Evolutionary conservation across 2,113 vertebrate genomes (phyloP).

Genomic region (Solea solea): DNA sequence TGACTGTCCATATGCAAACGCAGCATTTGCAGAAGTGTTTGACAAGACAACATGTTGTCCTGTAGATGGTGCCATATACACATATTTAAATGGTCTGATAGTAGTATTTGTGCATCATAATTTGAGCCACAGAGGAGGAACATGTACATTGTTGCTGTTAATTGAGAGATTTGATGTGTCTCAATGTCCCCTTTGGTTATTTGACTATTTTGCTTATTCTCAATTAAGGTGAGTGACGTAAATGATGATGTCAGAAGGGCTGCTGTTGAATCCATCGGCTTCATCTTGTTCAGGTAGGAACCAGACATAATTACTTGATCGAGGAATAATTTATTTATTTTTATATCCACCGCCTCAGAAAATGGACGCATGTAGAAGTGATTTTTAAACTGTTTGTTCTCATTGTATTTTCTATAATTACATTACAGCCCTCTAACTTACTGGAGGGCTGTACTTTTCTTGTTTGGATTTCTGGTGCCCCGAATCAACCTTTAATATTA

Average conservation of each 20-base stretch:
- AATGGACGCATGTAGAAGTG: too few relatives aligned
- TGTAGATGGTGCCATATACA: conserved; percentile 66
- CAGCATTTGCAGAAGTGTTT: not conserved
- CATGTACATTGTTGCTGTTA: not conserved
- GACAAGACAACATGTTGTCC: conserved; percentile 37
- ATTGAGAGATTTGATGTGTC: not conserved
- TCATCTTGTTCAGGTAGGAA: conserved; percentile 97
- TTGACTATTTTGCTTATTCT: conserved; percentile 2
- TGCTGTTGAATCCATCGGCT: conserved; percentile 97
- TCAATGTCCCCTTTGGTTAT: not conserved
- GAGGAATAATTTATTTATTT: not conserved
- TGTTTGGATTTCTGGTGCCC: too few relatives aligned
- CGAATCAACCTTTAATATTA: too few relatives aligned
- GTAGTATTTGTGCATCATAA: not conserved
- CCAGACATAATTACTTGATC: not conserved
- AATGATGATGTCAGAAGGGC: conserved; percentile 97
- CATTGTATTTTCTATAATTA: too few relatives aligned
- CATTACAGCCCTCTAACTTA: too few relatives aligned
- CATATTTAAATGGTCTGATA: not conserved
- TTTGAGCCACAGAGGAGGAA: not conserved
- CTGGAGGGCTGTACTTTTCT: too few relatives aligned
- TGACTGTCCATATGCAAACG: not conserved
- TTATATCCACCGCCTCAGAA: not conserved
- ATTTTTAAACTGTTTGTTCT: too few relatives aligned
- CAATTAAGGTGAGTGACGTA: conserved; percentile 93